Percentiles rank a stretch among this genome's conserved stretches.
Evolutionary conservation across 2,797 vertebrate species (phyloP).

Genomic region (Hafferia zeledoni): DNA sequence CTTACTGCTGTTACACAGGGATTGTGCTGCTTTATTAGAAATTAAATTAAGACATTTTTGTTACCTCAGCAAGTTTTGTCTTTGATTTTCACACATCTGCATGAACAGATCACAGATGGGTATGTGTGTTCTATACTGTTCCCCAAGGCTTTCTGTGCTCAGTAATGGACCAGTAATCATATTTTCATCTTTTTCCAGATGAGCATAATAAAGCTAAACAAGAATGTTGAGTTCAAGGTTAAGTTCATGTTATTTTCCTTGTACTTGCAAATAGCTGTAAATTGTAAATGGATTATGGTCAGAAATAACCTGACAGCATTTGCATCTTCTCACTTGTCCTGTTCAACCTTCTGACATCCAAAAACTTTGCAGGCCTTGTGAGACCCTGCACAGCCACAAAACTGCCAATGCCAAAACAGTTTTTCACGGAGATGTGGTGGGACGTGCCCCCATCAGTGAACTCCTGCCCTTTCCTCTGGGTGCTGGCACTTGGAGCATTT

Average conservation of each 20-base stretch:
- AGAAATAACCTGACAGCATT: not conserved
- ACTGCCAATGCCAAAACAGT: not conserved
- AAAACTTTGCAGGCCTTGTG: not conserved
- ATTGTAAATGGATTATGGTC: not conserved
- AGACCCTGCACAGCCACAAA: not conserved
- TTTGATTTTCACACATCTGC: not conserved
- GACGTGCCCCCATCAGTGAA: accelerated
- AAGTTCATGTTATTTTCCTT: not conserved
- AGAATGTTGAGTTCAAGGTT: not conserved
- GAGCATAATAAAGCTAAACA: not conserved
- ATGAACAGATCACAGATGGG: not conserved
- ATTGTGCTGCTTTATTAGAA: not conserved
- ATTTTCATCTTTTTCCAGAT: not conserved
- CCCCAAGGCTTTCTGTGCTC: not conserved
- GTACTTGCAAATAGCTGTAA: not conserved
- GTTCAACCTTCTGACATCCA: not conserved
- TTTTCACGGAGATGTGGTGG: not conserved
- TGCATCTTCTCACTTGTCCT: not conserved
- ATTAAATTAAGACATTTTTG: not conserved
- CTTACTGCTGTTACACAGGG: not conserved
- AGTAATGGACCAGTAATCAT: not conserved
- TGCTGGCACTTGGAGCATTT: not conserved
- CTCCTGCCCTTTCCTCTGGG: not conserved
- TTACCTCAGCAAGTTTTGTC: not conserved
- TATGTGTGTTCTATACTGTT: not conserved